Percentiles rank a stretch among this genome's conserved stretches.
Evolutionary conservation across 2,113 vertebrate genomes (phyloP).

Genomic region (Saccopteryx leptura): DNA sequence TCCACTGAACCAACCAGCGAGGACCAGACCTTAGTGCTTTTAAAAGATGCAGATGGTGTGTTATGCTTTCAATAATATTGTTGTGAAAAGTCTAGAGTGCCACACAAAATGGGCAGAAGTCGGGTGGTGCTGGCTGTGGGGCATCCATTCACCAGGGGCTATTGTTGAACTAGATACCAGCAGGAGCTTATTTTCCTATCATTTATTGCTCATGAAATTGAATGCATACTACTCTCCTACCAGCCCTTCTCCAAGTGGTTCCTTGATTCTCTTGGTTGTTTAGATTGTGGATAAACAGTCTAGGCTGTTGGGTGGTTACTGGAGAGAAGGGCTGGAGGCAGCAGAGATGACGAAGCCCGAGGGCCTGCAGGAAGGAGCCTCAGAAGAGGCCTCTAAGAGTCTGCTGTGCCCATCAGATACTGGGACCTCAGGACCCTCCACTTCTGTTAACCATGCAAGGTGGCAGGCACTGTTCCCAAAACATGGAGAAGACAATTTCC

Average conservation of each 20-base stretch:
- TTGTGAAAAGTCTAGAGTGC: not conserved
- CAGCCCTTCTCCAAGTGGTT: rapidly evolving
- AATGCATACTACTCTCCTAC: not conserved
- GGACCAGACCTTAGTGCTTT: not conserved
- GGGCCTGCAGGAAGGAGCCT: not conserved
- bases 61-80: not conserved
- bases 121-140: not conserved
- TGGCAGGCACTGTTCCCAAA: not conserved
- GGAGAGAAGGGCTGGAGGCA: not conserved
- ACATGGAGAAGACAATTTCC: not conserved
- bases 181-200: not conserved
- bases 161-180: not conserved
- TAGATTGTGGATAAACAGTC: slow-evolving; percentile 1
- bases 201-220: not conserved
- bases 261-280: slow-evolving; percentile 21
- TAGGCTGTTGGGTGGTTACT: not conserved
- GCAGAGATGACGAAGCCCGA: not conserved
- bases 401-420: not conserved
- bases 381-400: not conserved
- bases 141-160: too few species aligned
- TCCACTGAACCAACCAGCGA: not conserved
- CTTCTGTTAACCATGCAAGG: not conserved
- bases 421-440: not conserved
- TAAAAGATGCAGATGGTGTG: not conserved
- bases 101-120: too few species aligned